Evolutionary conservation across 1,140 invertebrate species (phyloP).

Genomic region (Cherax destructor): DNA sequence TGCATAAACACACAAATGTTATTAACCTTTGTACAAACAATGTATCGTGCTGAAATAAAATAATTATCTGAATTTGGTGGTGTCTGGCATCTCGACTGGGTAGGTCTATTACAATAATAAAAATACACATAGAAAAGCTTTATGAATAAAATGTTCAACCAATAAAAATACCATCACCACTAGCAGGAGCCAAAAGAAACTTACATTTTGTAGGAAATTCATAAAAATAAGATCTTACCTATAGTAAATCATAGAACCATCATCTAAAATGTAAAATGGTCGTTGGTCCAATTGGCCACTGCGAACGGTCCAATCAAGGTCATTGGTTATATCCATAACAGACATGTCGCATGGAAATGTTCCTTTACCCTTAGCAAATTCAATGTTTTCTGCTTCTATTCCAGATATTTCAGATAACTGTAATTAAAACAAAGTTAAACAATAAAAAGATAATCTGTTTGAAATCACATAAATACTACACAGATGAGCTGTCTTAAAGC

Average conservation of each 20-base stretch:
- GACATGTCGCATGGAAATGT: slow-evolving; percentile 80
- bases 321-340: slow-evolving; percentile 78
- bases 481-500: too few species aligned
- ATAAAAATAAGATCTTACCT: slow-evolving; percentile 76
- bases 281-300: slow-evolving; percentile 76
- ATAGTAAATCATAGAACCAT: slow-evolving; percentile 80
- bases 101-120: too few species aligned
- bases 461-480: too few species aligned
- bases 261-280: slow-evolving; percentile 78
- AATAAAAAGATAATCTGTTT: too few species aligned
- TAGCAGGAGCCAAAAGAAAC: not conserved
- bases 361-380: slow-evolving; percentile 80
- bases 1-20: too few species aligned
- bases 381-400: slow-evolving; percentile 81
- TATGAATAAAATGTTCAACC: not conserved
- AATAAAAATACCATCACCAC: not conserved
- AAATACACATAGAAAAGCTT: too few species aligned
- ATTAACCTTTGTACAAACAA: too few species aligned
- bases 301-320: slow-evolving; percentile 79
- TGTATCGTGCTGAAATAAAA: too few species aligned
- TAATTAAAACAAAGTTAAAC: not conserved
- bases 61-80: too few species aligned
- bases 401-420: slow-evolving; percentile 80
- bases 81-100: too few species aligned
- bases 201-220: not conserved